Conservation (phyloP, 2,888 invertebrate genomes). For the Linyphia triangularis region DNA sequence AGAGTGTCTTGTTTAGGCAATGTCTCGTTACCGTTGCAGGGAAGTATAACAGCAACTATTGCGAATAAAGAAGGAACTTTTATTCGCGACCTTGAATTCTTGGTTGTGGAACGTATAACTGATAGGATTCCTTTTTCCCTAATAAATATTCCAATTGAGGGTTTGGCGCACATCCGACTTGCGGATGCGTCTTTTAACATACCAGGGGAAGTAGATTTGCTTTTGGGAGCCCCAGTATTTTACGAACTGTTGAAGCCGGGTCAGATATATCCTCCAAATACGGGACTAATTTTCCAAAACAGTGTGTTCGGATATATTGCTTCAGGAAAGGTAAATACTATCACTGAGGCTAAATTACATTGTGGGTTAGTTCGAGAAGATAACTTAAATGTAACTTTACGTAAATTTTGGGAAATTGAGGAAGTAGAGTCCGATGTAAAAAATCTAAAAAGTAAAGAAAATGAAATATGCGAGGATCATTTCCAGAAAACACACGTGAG, state of each 20-base stretch:
- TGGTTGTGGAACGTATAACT: too few relatives aligned
- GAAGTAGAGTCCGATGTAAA: background rate
- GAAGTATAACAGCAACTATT: too few relatives aligned
- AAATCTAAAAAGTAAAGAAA: background rate
- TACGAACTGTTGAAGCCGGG: background rate
- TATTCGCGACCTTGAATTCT: too few relatives aligned
- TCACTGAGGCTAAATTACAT: background rate
- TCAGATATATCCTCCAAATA: background rate
- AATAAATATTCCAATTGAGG: too few relatives aligned
- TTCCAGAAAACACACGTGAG: background rate
- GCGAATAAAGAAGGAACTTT: too few relatives aligned
- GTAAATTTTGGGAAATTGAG: slow-evolving; percentile 20
- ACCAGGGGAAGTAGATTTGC: too few relatives aligned
- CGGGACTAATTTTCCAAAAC: slow-evolving; percentile 15
- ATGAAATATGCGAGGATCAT: background rate
- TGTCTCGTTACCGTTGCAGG: too few relatives aligned
- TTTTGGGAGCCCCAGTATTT: background rate
- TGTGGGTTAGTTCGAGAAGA: background rate
- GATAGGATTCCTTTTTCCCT: too few relatives aligned
- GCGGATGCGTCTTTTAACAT: too few relatives aligned
- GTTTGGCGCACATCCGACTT: too few relatives aligned
- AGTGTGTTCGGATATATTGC: slow-evolving; percentile 4
- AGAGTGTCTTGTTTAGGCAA: too few relatives aligned
- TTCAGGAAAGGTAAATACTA: background rate
- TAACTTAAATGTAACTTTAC: background rate